Base-by-base conservation (phyloP, 2,888 invertebrate species). In the Caenorhabditis doughertyi region DNA sequence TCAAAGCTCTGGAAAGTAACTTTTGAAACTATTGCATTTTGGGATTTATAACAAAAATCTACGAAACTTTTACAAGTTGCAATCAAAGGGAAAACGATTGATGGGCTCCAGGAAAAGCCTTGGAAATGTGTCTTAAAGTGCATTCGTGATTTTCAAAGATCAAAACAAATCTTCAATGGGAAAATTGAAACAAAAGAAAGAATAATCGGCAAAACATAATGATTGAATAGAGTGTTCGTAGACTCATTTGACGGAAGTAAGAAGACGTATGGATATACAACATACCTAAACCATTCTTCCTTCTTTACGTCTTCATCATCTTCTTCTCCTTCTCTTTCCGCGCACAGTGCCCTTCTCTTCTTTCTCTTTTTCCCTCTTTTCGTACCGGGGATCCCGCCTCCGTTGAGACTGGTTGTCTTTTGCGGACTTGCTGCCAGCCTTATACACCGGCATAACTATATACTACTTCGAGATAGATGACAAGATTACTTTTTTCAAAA, bases 371-470 rank as follows among this genome's bases (percentile, higher is more conserved):
- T 58, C 47, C n/a, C 32, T 49, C 49, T 18, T 51, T 56, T 25
- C 71, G 44, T 71, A 42, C 49, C 71, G 58, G 58, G 42, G 23
- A 42, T 60, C 56, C 71, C 71, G 71, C 71, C 71, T 60, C 49
- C 49, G 18, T 21, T 35, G 35, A 65, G 65, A 65, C 71, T 71
- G 71, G 71, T 71, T 71, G 71, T 60, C 71, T 58, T 60, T 71
- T 71, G 47, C 71, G 58, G 68, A 53, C 56, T n/a, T 71, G 65
- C 58, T 71, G 71, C 71, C 71, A 58, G 71, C 58, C 71, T 62
- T 58, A n/a, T 51, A 39, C 53, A 29, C 39, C 53, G 32, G 64
- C 64, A 64, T 53, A 53, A 73, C 73, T 73, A 73, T 73, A 73
- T 73, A 73, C 73, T 68, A 55, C 55, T 71, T 47, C 49, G 71